Base-by-base conservation (phyloP, 2,888 invertebrate species). In the Eristalis arbustorum region DNA sequence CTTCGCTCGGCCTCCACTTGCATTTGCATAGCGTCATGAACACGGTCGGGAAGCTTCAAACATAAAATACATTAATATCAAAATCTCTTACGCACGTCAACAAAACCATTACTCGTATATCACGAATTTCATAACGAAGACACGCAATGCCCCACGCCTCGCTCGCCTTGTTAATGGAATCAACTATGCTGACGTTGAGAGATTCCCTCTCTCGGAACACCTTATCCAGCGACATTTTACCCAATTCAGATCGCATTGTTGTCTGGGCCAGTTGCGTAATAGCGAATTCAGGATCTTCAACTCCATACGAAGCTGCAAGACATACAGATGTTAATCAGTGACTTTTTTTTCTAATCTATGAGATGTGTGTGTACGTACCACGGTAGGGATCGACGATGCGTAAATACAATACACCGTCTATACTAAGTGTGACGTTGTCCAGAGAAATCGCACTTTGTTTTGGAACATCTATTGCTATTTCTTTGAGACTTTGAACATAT, bases 11-110 rank as follows among this genome's bases (percentile, higher is more conserved):
- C 99, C 93, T 99, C 99, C 0, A 99, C 99, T 94, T 99, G 99
- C 98, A 99, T 99, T 93, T 99, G 99, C 99, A 99, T 99, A 0
- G 99, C 99, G 93, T 99, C 99, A 91, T 99, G 98, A 1, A 99
- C 97, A 90, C 98, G 95, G 0, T 94, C 93, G 0, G 99, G 99
- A 96, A 94, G 97, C 98, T 98, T 90, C 62, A 90, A 49, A 67
- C 6, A 14, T 56, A 13, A 59, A 42, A 34, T 34, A 61, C n/a
- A 11, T 59, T 2, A 67, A 0, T 61, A 22, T n/a, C 13, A 42
- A 25, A 8, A 34, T 10, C 18, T 28, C 34, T 10, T 37, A 37
- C 37, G 31, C 31, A 31, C 31, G 31, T 1, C 1, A 62, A 42
- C 37, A 42, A 34, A 66, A 13, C 8, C 83, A 57, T 72, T 89